Conservation (phyloP, 2,888 invertebrate genomes). For the Tuberolachnus salignus region DNA sequence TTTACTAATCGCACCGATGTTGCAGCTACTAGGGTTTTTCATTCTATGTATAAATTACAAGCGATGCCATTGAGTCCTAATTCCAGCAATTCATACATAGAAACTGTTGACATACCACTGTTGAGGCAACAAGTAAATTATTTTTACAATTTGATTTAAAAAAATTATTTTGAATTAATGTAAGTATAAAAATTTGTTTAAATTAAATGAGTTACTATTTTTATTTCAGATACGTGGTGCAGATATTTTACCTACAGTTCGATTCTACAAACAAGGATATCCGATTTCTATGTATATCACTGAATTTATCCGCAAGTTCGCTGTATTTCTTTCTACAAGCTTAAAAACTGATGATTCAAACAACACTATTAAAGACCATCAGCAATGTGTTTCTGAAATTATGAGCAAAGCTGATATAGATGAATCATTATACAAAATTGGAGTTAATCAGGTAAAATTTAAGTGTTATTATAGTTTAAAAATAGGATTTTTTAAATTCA, state of each 20-base stretch:
- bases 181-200: constrained; percentile 1
- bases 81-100: constrained; percentile 69
- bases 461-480: neutral
- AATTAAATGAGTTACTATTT: constrained; percentile 32
- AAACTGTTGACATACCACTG: constrained; percentile 70
- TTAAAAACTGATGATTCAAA: constrained; percentile 61
- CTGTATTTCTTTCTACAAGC: constrained; percentile 66
- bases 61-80: constrained; percentile 61
- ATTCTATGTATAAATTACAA: constrained; percentile 59
- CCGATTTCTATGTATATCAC: constrained; percentile 87
- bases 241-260: constrained; percentile 85
- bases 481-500: no score
- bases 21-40: constrained; percentile 59
- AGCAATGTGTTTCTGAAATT: constrained; percentile 82
- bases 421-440: constrained; percentile 83
- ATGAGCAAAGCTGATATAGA: constrained; percentile 83
- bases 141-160: neutral
- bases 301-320: constrained; percentile 87
- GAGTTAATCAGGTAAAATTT: constrained; percentile 86
- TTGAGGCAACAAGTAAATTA: constrained; percentile 78
- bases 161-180: neutral
- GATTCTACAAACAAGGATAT: constrained; percentile 91
- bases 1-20: constrained; percentile 65
- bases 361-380: constrained; percentile 63
- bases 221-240: constrained; percentile 78